Evolutionary conservation across 2,113 vertebrate genomes (phyloP), one percentile per base, ranked within the genome.

Genomic region (Rhipidura dahli): DNA sequence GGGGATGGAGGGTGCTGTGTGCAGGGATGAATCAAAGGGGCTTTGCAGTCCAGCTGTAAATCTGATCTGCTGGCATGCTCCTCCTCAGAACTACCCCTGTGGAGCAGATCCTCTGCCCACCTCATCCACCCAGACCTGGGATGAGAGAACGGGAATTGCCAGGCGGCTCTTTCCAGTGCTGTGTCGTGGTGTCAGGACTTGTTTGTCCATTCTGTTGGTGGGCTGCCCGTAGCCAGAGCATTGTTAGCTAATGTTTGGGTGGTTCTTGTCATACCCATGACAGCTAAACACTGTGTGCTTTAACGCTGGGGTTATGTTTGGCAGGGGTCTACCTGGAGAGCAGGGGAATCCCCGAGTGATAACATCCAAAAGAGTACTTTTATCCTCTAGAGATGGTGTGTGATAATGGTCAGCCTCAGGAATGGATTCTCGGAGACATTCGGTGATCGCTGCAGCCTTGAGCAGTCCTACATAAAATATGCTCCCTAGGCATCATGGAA

Each of bases 281-380:
- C 49, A 78, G 73, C 35, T 89, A 42, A 87, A 78, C 8, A 7
- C 28, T 15, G 27, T 0, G 4, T 44, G 15, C 6, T 91, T 42
- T 63, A 66, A 71, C 0, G 0, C 15, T 47, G 44, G 44, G 47
- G 9, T 87, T 93, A 4, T 7, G 11, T 57, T 59, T n/a, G 26
- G 35, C 0, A 40, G 63, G 54, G 83, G 23, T 12, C 10, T n/a
- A 45, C 39, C 53, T 81, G 72, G 30, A 47, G 33, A 71, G 39
- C 28, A 39, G 22, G 53, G 59, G 18, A 73, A 81, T 73, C 54
- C 72, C 72, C 33, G 45, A 33, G 35, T 35, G 64, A 12, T 54
- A 63, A 13, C n/a, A 54, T 70, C 76, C 54, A 61, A 35, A 87
- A 39, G 17, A 19, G 11, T 4, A 17, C n/a, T 64, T 9, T 84